Evolutionary conservation across 2,113 vertebrate species (phyloP), one percentile per base, ranked within the genome.

Genomic region (Nesoenas mayeri): DNA sequence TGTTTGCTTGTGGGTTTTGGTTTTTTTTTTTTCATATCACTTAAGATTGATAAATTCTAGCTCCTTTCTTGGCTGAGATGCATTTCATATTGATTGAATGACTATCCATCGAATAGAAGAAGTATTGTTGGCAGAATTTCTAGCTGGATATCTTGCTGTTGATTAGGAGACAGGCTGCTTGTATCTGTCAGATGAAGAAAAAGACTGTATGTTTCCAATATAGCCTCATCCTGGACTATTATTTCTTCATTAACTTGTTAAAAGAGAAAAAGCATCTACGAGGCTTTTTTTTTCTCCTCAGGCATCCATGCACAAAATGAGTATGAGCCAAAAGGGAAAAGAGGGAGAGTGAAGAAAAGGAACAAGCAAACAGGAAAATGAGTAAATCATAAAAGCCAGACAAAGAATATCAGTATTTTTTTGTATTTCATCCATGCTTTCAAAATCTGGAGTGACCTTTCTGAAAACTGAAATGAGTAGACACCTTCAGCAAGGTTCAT

Each of bases 231-330:
- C n/a, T 79, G 58, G 25, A 34, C 64, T 95, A 79, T 93, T 95
- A 93, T 92, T 96, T 84, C 91, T 91, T 95, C 92, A 95, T 95
- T 96, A 91, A 75, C 36, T 85, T 83, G 65, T 77, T 97, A 84
- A 93, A 92, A 84, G 79, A 94, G 60, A 69, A 83, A 74, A 91
- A 70, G 11, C 42, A 72, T 88, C 70, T 58, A 9, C 73, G 65
- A 86, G 12, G 11, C 2, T 56, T 38, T 38, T 75, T 40, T 57
- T 51, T 26, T 9, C 53, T 88, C 61, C 69, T 83, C 40, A 53
- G 69, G 70, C 71, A 78, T 80, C 58, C 73, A 73, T 91, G 81
- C 62, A 83, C 84, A 94, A 92, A 92, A 91, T 86, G 48, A 91
- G 12, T 38, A 67, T 92, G 65, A 92, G 44, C 77, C 57, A 57